Evolutionary conservation across 2,888 invertebrate genomes (phyloP), one percentile per base, ranked within the genome.

Genomic region (Caprella mutica): DNA sequence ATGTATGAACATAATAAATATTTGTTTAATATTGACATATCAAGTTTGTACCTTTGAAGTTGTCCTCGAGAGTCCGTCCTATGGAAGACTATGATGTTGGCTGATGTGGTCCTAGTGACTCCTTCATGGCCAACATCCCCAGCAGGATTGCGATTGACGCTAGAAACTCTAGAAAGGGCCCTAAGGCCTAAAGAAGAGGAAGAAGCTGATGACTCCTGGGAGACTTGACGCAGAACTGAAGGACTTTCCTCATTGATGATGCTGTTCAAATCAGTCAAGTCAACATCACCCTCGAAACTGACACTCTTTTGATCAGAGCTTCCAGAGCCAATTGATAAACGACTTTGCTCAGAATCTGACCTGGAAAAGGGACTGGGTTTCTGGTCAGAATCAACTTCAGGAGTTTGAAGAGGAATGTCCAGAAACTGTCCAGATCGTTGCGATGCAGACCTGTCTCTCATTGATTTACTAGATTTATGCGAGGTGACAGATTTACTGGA

Each of bases 401-500:
- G 38, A 1, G 50, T n/a, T 3, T 48, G 48, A 4, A 30, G 55
- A 12, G 61, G 61, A 23, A 63, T 52, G 33, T 63, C 63, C 17
- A 63, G 46, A 42, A 60, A 60, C 21, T 59, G 59, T 27, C 55
- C 57, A 1, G 57, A 38, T 9, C 52, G 26, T 38, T 52, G 52
- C 8, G 57, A 57, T 17, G 56, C 61, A 19, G 48, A 48, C 30
- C 48, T 29, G 5, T 30, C 30, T 48, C 48, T 48, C 4, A 30
- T 35, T 6, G 23, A 6, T 6, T 6, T 8, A 9, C 27, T 46
- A 6, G 39, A 42, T 8, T 61, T 56, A n/a, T 56, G 48, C 55
- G 67, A 66, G 42, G 54, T 65, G 42, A 68, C 66, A 2, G 65
- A 65, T 50, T 65, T 67, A 40, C 55, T 67, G 8, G 66, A 65